Conservation (phyloP, 1,140 invertebrate species). For the Paraescarpia echinospica region DNA sequence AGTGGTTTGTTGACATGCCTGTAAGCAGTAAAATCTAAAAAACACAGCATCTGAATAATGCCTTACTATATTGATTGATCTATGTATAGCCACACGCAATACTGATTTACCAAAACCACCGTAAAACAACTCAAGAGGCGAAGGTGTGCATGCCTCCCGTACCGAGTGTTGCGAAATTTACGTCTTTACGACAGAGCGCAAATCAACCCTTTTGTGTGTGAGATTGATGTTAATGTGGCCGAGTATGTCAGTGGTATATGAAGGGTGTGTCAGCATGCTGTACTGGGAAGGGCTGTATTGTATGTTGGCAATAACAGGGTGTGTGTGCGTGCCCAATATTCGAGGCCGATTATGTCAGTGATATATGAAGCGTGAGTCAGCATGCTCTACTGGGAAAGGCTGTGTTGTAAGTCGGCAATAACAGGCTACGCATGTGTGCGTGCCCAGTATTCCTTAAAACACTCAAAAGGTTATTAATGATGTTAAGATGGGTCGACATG, state of each 20-base stretch:
- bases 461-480: neutral
- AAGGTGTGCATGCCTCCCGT: neutral
- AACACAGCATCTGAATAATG: no score
- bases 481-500: neutral
- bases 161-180: neutral
- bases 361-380: no score
- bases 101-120: no score
- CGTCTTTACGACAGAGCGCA: neutral
- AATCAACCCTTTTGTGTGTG: neutral
- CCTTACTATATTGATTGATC: no score
- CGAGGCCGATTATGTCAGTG: neutral
- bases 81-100: no score
- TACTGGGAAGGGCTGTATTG: no score
- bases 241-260: neutral
- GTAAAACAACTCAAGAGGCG: neutral
- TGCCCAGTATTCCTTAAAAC: neutral
- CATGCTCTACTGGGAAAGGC: no score
- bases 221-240: neutral
- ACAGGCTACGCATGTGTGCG: neutral
- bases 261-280: no score
- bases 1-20: no score
- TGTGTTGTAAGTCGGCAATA: neutral
- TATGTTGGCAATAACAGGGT: neutral
- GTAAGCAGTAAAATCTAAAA: no score
- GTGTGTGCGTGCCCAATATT: neutral